Evolutionary conservation across 1,140 invertebrate species (phyloP), one percentile per base, ranked within the genome.

Genomic region (Harlomillsia oculata): DNA sequence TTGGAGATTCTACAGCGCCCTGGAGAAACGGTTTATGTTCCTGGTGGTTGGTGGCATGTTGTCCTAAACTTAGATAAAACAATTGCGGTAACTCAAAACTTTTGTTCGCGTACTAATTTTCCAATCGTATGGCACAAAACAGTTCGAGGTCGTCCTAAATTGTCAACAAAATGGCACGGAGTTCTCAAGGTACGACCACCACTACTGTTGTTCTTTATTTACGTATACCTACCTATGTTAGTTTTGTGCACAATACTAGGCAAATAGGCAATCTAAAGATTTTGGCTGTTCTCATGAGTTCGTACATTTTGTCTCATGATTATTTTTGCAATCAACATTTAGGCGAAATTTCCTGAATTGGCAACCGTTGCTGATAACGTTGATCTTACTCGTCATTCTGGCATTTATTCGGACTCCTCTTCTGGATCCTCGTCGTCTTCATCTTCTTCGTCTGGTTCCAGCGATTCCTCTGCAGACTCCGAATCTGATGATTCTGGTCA

Each of bases 21-120:
- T 36, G 95, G 95, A 29, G 96, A 99, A 71, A 97, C 94, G 5
- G 93, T 99, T 20, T 99, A 97, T 78, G 93, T 99, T 39, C 96
- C 96, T 21, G 91, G 89, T 21, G 91, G 91, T 3, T 94, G 89
- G 89, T 99, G 96, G 96, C 96, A 99, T 74, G 95, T 99, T 32
- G 96, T 99, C 16, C 74, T 99, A 6, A 99, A 99, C 75, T 73
- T 98, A 45, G 91, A 97, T 65, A 82, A 87, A 56, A 98, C 95
- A 1, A 83, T 98, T 48, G 96, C 96, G 32, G 87, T 99, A 0
- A 99, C 96, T 1, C 95, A 99, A 72, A 99, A 99, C 72, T 99
- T 97, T 72, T 93, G 89, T 71, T 96, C 91, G 59, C 77, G 83
- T 44, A 91, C 89, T 1, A 99, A 98, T 75, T 97, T 99, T 71